These are phyloP conservation scores for Glaucidium brasilianum DNA, from an alignment of 2,113 vertebrate species.

Conservation along the genomic window DNA sequence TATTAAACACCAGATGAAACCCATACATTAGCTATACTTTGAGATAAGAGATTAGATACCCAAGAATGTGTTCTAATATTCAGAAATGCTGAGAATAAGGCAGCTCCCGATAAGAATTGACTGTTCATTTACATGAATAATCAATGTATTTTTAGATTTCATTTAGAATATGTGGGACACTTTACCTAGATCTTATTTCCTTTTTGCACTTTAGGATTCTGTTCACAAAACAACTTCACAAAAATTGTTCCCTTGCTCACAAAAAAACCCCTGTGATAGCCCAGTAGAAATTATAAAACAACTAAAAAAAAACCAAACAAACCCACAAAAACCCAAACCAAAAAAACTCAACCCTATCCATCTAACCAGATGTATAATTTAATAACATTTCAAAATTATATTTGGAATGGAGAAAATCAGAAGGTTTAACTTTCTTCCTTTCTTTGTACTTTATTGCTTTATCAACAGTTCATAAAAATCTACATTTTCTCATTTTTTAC, in stretches of 20 bases:
- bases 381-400: not conserved
- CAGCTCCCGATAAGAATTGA: not conserved
- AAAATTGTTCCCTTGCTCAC: not conserved
- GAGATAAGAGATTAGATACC: not conserved
- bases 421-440: not conserved
- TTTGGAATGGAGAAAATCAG: not conserved
- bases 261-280: fast-evolving
- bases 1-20: not conserved
- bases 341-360: fast-evolving
- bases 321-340: fast-evolving
- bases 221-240: not conserved
- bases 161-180: not conserved
- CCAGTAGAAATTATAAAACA: not conserved
- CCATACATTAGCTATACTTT: not conserved
- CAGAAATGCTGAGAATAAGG: not conserved
- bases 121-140: not conserved
- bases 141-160: not conserved
- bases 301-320: not conserved
- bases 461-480: not conserved
- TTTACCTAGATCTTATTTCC: not conserved
- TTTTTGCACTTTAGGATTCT: not conserved
- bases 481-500: not conserved
- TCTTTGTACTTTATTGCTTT: not conserved
- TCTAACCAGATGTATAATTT: not conserved
- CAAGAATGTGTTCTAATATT: not conserved